Percentiles rank a stretch among this genome's conserved stretches.
These are phyloP conservation scores for Corythornis cristatus DNA, from an alignment of 2,113 vertebrate genomes.

Conservation along the genomic window DNA sequence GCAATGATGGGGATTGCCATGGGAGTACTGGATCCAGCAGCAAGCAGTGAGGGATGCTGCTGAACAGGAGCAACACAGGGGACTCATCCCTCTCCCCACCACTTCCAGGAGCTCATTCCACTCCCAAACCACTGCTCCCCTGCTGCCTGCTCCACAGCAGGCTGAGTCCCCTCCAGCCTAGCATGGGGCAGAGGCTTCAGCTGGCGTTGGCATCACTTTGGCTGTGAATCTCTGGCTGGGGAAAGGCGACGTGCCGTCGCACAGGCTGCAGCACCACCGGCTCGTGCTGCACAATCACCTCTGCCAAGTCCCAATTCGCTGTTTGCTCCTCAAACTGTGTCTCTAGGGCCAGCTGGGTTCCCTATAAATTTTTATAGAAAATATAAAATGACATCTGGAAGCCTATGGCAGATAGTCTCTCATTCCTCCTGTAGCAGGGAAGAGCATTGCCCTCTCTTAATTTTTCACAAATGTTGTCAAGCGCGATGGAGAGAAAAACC, in stretches of 20 bases:
- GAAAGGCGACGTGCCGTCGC: background rate
- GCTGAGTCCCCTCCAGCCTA: background rate
- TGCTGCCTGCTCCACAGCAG: background rate
- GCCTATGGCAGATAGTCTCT: background rate
- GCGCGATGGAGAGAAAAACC: background rate
- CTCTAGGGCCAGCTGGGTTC: conserved; percentile 31
- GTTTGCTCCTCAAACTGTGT: background rate
- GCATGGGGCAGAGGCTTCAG: background rate
- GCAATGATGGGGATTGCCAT: rapidly evolving
- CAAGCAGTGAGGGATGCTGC: rapidly evolving
- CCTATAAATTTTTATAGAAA: conserved; percentile 33
- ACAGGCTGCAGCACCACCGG: background rate
- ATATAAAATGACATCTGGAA: conserved; percentile 32
- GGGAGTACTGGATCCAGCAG: background rate
- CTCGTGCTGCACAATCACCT: background rate
- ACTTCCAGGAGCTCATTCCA: background rate
- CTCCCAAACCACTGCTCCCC: background rate
- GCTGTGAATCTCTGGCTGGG: rapidly evolving
- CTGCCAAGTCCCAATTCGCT: background rate
- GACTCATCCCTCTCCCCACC: background rate
- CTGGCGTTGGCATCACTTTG: rapidly evolving
- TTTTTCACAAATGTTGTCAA: conserved; percentile 21
- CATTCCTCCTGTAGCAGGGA: background rate
- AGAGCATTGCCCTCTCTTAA: background rate
- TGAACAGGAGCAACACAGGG: background rate